Evolutionary conservation across 1,140 invertebrate species (phyloP).

Genomic region (silkworm (Bombyx mori)): DNA sequence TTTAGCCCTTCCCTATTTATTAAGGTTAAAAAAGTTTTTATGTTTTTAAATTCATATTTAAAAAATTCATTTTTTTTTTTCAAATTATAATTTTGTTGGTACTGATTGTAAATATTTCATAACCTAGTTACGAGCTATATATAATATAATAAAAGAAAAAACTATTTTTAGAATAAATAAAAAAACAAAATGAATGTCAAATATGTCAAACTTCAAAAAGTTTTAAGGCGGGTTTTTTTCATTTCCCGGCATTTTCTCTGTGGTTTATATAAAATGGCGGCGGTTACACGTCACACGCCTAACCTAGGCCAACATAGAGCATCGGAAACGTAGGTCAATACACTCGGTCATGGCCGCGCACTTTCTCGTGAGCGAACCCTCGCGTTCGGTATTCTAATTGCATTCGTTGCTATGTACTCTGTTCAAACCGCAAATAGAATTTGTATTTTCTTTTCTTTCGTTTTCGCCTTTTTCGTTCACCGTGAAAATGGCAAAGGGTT

Average conservation of each 20-base stretch:
- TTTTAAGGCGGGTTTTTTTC: too few species aligned
- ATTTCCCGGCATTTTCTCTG: slow-evolving; percentile 18
- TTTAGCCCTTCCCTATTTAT: slow-evolving; percentile 14
- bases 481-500: too few species aligned
- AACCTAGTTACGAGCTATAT: background rate
- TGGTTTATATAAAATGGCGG: slow-evolving; percentile 19
- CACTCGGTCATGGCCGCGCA: slow-evolving; percentile 59
- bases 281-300: slow-evolving; percentile 39
- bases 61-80: background rate
- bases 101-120: background rate
- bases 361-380: slow-evolving; percentile 43
- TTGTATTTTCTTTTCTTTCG: background rate
- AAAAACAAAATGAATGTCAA: background rate
- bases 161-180: background rate
- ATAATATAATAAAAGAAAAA: background rate
- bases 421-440: too few species aligned
- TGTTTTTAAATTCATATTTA: background rate
- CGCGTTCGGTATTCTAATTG: slow-evolving; percentile 36
- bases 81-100: background rate
- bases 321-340: slow-evolving; percentile 60
- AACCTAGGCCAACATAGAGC: slow-evolving; percentile 63
- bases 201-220: too few species aligned
- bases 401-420: background rate
- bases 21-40: too few species aligned
- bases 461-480: background rate